A percentile compares a stretch with the other conserved stretches of the same genome.
phyloP scores from a whole-genome alignment of 2,888 invertebrate species.

The Aleiodes alternator region DNA sequence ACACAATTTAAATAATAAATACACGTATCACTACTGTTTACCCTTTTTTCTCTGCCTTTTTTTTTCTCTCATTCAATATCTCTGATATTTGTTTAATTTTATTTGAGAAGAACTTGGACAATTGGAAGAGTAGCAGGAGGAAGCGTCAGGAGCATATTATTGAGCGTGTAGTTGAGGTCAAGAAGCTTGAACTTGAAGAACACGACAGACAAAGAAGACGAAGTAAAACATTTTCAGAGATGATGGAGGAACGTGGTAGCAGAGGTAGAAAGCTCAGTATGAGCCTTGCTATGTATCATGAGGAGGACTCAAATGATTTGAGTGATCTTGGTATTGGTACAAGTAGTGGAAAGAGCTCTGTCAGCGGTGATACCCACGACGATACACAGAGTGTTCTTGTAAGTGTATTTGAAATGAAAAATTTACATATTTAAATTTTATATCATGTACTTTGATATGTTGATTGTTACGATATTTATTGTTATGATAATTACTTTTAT shows the following conservation, averaged over 20 bases:
- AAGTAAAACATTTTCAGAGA: constrained; percentile 95
- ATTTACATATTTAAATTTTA: constrained; percentile 21
- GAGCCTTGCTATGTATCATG: constrained; percentile 83
- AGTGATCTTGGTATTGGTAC: constrained; percentile 86
- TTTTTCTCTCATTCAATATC: constrained; percentile 32
- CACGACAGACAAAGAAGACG: constrained; percentile 83
- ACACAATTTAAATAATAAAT: constrained; percentile 2
- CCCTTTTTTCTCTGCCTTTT: neutral
- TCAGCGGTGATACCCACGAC: constrained; percentile 72
- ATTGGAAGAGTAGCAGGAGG: constrained; percentile 94
- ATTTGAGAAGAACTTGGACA: constrained; percentile 87
- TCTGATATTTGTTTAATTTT: neutral
- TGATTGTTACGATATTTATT: constrained; percentile 20
- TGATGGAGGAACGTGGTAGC: constrained; percentile 88
- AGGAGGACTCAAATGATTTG: constrained; percentile 89
- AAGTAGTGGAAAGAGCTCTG: constrained; percentile 73
- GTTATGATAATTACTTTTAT: neutral
- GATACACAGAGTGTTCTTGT: constrained; percentile 73
- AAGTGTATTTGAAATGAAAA: constrained; percentile 46
- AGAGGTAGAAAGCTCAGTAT: constrained; percentile 79
- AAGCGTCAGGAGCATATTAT: constrained; percentile 94
- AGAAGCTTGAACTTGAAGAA: constrained; percentile 89
- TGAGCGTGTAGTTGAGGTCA: constrained; percentile 92
- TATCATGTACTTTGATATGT: constrained; percentile 12
- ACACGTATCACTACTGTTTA: neutral